Conservation (phyloP, 2,797 vertebrate species). For the Erethizon dorsatum region DNA sequence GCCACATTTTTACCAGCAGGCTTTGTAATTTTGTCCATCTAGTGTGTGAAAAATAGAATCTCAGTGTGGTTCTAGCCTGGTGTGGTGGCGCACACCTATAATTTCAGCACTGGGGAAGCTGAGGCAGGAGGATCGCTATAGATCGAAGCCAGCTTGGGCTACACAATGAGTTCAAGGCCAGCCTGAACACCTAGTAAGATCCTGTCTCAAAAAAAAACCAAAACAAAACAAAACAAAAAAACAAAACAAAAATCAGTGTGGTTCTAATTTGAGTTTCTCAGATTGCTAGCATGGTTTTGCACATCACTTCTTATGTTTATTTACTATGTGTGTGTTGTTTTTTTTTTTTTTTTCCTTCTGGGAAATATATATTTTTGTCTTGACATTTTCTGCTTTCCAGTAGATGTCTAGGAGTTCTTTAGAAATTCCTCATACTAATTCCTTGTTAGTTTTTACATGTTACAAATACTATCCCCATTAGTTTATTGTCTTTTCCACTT, state of each 20-base stretch:
- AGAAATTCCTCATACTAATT: background rate
- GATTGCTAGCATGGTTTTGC: background rate
- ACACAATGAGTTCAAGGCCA: no score
- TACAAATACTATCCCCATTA: background rate
- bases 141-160: no score
- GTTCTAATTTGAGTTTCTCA: slow-evolving; percentile 26
- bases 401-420: background rate
- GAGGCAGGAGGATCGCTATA: no score
- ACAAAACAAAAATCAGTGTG: background rate
- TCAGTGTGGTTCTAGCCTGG: background rate
- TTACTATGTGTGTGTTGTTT: background rate
- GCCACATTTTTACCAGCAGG: background rate
- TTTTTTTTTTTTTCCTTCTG: background rate
- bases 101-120: background rate
- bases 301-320: background rate
- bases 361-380: slow-evolving; percentile 35
- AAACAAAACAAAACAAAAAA: background rate
- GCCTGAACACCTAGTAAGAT: background rate
- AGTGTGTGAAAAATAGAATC: background rate
- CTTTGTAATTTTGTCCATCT: background rate
- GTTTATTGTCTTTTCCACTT: background rate
- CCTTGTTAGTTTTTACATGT: background rate
- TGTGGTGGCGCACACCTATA: background rate
- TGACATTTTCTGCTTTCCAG: background rate
- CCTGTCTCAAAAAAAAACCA: background rate